A percentile compares a stretch with the other conserved stretches of the same genome.
phyloP scores from a whole-genome alignment of 2,113 vertebrate species.

The Rhadina sibilatrix region DNA sequence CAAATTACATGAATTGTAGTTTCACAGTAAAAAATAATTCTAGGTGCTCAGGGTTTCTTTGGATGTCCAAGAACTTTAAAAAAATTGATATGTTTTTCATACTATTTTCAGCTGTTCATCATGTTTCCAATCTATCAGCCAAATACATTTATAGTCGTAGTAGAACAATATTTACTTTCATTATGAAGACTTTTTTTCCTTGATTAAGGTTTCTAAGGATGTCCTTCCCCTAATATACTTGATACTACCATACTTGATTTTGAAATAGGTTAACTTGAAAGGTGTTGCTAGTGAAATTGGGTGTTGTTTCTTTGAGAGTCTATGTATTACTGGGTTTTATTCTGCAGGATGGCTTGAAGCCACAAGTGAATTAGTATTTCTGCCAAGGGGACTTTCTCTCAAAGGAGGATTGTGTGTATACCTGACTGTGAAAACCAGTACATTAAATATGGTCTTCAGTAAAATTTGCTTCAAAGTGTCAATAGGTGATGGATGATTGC shows the following conservation, averaged over 20 bases:
- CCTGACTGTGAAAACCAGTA: not conserved
- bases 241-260: not conserved
- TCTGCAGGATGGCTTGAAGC: not conserved
- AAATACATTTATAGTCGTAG: not conserved
- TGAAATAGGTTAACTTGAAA: not conserved
- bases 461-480: not conserved
- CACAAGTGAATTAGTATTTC: not conserved
- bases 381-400: not conserved
- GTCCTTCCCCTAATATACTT: not conserved
- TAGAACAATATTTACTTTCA: not conserved
- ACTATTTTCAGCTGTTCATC: not conserved
- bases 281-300: not conserved
- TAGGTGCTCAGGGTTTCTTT: not conserved
- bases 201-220: not conserved
- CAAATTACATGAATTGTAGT: not conserved
- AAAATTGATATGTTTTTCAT: fast-evolving
- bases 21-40: not conserved
- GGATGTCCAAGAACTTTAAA: not conserved
- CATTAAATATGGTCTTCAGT: not conserved
- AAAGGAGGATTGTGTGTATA: not conserved
- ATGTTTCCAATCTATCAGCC: not conserved
- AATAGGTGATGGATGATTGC: not conserved
- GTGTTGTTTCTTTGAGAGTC: not conserved
- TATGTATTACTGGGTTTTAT: not conserved
- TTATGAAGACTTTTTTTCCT: not conserved